Conservation (phyloP, 1,140 invertebrate species). For the Conopomorpha cramerella region DNA sequence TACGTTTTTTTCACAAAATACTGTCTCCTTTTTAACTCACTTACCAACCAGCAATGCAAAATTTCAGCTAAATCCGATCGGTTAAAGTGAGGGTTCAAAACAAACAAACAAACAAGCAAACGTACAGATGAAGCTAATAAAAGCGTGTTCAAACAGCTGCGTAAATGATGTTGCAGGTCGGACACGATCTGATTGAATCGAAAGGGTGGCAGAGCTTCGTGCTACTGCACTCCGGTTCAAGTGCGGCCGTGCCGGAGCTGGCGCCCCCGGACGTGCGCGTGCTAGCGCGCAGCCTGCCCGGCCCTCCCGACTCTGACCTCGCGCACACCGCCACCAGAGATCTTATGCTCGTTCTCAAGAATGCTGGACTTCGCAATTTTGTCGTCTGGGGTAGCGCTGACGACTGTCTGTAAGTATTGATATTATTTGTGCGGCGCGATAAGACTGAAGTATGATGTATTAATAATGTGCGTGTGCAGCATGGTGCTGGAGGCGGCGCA, state of each 20-base stretch:
- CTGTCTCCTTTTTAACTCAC: too few species aligned
- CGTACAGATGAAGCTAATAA: too few species aligned
- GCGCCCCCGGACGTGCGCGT: constrained; percentile 14
- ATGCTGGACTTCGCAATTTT: constrained; percentile 28
- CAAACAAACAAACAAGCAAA: background rate
- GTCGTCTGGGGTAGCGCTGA: constrained; percentile 38
- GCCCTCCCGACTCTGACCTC: constrained; percentile 22
- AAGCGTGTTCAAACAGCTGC: background rate
- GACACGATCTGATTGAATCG: constrained; percentile 19
- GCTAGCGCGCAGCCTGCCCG: constrained; percentile 17
- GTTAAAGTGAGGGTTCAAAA: too few species aligned
- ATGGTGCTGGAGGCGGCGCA: constrained; percentile 64
- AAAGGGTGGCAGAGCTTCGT: constrained; percentile 35
- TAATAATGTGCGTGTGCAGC: constrained; percentile 16
- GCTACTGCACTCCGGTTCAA: constrained; percentile 31
- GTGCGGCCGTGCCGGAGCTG: constrained; percentile 17
- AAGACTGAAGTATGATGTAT: too few species aligned
- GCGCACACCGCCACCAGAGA: constrained; percentile 34
- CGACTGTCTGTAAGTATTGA: too few species aligned
- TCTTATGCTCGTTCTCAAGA: constrained; percentile 36
- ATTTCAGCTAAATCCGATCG: too few species aligned
- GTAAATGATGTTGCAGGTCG: constrained; percentile 9
- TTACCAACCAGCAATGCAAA: too few species aligned
- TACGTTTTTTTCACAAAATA: too few species aligned
- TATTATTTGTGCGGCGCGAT: too few species aligned